Evolutionary conservation across 2,888 invertebrate genomes (phyloP), one percentile per base, ranked within the genome.

Genomic region (Amphipoea oculea): DNA sequence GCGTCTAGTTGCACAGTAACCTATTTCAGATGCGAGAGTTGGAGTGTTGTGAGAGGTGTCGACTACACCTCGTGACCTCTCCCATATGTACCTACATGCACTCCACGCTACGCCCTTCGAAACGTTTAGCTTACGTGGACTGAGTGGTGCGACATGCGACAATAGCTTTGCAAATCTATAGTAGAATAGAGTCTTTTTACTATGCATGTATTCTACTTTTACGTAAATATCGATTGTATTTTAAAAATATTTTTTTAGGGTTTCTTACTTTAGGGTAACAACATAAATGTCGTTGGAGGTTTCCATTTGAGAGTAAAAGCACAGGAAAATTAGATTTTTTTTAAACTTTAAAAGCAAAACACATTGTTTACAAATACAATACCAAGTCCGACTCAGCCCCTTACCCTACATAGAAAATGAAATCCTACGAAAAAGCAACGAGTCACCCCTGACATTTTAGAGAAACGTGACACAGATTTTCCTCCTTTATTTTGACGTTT

Each of bases 51-150:
- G 72, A 72, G 74, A 79, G 83, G 76, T 86, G 83, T 80, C 72
- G 51, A 62, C 73, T 76, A 66, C 76, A 81, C 69, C 78, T 80
- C 74, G 84, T 86, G 87, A 88, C 87, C 86, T 79, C 73, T 75
- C n/a, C 6, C 67, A 23, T 42, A 23, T 67, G 29, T 76, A 17
- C 42, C 14, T 48, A 57, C 67, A 73, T 76, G 63, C 71, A 60
- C 81, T 74, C 36, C 63, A 71, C 48, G n/a, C 40, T 80, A 63
- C 63, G 23, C 62, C 42, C 51, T 23, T 17, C 45, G 20, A 36
- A 78, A 71, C 73, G 60, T 81, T 86, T 71, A 78, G 78, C 63
- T 75, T 63, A 71, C 66, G 48, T 76, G 20, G 42, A 42, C 68
- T 23, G 23, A 72, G 48, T 68, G 68, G 42, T 68, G 73, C 29